Evolutionary conservation across 2,888 invertebrate species (phyloP).

Genomic region (Neoaliturus tenellus): DNA sequence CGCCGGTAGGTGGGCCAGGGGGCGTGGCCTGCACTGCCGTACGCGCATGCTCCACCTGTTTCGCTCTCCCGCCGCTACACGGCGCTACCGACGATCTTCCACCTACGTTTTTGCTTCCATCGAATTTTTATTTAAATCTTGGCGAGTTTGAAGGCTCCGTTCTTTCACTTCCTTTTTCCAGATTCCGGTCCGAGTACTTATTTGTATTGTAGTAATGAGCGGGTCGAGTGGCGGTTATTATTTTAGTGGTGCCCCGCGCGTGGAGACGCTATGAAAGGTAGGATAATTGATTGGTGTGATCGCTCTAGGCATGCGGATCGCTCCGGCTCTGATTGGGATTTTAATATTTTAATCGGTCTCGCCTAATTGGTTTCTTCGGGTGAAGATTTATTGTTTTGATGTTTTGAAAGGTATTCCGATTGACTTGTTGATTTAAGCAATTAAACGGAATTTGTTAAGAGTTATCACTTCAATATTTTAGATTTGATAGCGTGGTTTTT

Average conservation of each 20-base stretch:
- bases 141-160: slow-evolving; percentile 41
- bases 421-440: slow-evolving; percentile 22
- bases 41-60: slow-evolving; percentile 20
- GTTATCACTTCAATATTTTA: not conserved
- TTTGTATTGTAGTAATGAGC: slow-evolving; percentile 50
- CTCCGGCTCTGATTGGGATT: not conserved
- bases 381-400: slow-evolving; percentile 8
- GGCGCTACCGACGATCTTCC: slow-evolving; percentile 12
- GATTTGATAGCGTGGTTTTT: no score
- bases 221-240: slow-evolving; percentile 28
- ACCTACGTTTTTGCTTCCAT: slow-evolving; percentile 50
- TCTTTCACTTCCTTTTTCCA: slow-evolving; percentile 46
- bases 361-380: slow-evolving; percentile 14
- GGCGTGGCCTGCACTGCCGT: not conserved
- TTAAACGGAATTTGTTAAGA: not conserved
- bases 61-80: not conserved
- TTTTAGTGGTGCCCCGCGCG: not conserved
- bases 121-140: slow-evolving; percentile 54
- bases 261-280: slow-evolving; percentile 11
- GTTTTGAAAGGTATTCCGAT: not conserved
- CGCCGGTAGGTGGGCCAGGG: slow-evolving; percentile 13
- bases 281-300: slow-evolving; percentile 5
- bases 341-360: slow-evolving; percentile 17
- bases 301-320: not conserved
- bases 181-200: slow-evolving; percentile 46